Evolutionary conservation across 2,797 vertebrate species (phyloP).

Genomic region (Scolopax rusticola): DNA sequence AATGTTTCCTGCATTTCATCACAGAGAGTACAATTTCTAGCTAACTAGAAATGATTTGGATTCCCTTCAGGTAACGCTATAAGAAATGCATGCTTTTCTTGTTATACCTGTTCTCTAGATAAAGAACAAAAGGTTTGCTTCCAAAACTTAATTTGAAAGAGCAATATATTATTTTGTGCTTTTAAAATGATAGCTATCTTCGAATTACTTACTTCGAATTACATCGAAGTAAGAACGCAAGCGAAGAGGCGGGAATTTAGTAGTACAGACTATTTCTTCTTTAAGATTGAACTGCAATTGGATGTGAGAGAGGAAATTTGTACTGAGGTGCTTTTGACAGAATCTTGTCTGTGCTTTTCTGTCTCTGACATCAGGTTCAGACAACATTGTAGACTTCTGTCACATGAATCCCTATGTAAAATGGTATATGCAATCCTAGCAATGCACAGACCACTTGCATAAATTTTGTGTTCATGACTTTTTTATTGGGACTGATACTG

Average conservation of each 20-base stretch:
- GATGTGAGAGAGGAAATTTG: not conserved
- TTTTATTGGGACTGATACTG: not conserved
- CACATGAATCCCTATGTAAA: not conserved
- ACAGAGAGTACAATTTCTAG: not conserved
- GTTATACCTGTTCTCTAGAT: not conserved
- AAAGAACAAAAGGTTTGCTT: not conserved
- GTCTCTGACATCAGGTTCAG: not conserved
- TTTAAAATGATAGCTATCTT: not conserved
- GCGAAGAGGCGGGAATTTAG: not conserved
- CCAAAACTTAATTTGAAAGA: not conserved
- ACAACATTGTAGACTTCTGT: not conserved
- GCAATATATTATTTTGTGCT: not conserved
- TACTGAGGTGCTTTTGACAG: not conserved
- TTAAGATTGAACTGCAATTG: not conserved
- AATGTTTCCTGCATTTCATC: conserved; percentile 10
- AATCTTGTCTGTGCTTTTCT: not conserved
- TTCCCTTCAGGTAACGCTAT: not conserved
- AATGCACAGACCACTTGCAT: not conserved
- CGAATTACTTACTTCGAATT: not conserved
- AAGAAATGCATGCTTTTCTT: not conserved
- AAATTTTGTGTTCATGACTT: not conserved
- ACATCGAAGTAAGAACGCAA: not conserved
- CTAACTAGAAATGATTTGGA: not conserved
- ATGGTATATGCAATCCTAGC: not conserved
- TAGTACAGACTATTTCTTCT: not conserved